Conservation (phyloP, 2,113 vertebrate genomes). For the Semicossyphus pulcher region DNA sequence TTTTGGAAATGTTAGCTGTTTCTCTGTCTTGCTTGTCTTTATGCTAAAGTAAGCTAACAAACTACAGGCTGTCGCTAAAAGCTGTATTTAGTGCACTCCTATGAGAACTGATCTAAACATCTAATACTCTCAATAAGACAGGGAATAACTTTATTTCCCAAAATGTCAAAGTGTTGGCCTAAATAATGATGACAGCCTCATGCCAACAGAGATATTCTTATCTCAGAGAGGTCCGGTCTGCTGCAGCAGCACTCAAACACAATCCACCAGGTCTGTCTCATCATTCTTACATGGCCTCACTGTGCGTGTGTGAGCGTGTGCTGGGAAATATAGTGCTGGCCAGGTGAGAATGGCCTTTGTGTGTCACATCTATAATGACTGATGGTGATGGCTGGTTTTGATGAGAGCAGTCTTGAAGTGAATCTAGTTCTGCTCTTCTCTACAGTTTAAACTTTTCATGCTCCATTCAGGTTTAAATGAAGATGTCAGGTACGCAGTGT, state of each 20-base stretch:
- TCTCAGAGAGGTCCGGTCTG: slow-evolving; percentile 15
- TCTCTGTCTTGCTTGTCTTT: background rate
- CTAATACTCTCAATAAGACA: too few relatives aligned
- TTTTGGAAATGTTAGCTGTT: background rate
- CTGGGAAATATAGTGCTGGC: slow-evolving; percentile 58
- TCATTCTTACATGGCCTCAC: slow-evolving; percentile 42
- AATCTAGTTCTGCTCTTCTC: slow-evolving; percentile 11
- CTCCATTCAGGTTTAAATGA: slow-evolving; percentile 31
- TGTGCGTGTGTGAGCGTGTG: slow-evolving; percentile 19
- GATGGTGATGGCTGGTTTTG: slow-evolving; percentile 48
- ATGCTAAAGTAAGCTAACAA: background rate
- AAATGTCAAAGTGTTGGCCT: too few relatives aligned
- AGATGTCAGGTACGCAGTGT: slow-evolving; percentile 8
- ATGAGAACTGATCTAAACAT: too few relatives aligned
- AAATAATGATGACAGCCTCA: background rate
- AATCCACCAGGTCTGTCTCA: slow-evolving; percentile 34
- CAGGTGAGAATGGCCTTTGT: slow-evolving; percentile 54
- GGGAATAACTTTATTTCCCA: too few relatives aligned
- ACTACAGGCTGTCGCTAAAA: background rate
- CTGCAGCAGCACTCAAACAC: slow-evolving; percentile 41
- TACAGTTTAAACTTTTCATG: slow-evolving; percentile 22
- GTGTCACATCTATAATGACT: slow-evolving; percentile 59
- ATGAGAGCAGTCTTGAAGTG: slow-evolving; percentile 6
- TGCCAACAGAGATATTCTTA: background rate
- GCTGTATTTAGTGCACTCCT: background rate